Base-by-base conservation (phyloP, 2,113 vertebrate species). In the Dicrurus megarhynchus region DNA sequence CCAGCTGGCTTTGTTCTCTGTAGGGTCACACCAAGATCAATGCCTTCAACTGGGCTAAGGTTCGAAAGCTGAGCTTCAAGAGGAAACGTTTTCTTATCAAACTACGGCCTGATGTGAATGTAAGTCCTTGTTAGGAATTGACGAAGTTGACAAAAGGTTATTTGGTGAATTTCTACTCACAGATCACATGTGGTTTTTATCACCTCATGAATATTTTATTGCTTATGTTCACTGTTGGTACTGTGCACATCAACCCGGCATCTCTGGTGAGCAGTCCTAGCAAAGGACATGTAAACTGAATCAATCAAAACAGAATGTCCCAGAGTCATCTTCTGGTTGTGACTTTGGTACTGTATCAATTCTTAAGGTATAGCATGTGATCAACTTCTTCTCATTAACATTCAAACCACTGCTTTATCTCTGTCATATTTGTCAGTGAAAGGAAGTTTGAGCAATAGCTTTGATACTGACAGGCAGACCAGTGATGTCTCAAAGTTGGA, bases 1-100 rank as follows among this genome's bases (percentile, higher is more conserved):
- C 92, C 86, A 80, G 52, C 61, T 93, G 90, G 7, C 22, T 89
- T 95, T 95, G 24, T 87, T 93, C 32, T 84, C 63, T 82, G 22
- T 82, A 99, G 99, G 99, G 99, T 95, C 98, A 99, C 95, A 99
- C 99, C 11, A 99, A 98, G 98, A 99, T 99, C 95, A 99, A 99
- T 88, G 98, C 98, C 95, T 99, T 99, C 97, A 99, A 99, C 97
- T 99, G 99, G 99, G 99, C 99, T 69, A 99, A 99, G 97, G 98
- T 99, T 85, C 99, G 99, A 69, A 99, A 99, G 97, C 98, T 99
- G 98, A 99, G 99, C 97, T 99, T 99, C 98, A 99, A 99, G 98
- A 98, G 99, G 91, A 99, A 99, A 85, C 98, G 99, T 50, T 99
- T 99, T 97, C 99, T 99, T 69, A 99, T 99, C 96, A 99, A 99